phyloP scores from a whole-genome alignment of 2,113 vertebrate genomes.

The Lontra canadensis region DNA sequence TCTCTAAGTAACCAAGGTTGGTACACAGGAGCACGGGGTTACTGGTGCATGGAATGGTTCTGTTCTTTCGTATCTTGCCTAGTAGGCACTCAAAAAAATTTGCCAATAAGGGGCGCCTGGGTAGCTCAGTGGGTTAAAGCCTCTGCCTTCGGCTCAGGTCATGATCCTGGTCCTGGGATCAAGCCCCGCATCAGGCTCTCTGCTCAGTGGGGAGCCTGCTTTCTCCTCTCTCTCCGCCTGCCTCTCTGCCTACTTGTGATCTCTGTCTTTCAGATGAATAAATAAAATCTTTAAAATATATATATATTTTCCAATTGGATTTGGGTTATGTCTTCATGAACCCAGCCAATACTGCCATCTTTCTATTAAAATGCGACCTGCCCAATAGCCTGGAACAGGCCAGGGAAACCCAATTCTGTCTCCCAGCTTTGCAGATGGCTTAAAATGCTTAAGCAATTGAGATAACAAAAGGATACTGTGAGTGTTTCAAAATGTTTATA shows the following conservation, averaged over 20 bases:
- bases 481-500: background rate
- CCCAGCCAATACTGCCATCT: background rate
- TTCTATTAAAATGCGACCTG: background rate
- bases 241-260: no score
- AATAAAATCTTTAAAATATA: no score
- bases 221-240: no score
- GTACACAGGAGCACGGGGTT: no score
- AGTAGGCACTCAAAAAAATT: background rate
- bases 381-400: background rate
- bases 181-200: no score
- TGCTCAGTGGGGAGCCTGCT: no score
- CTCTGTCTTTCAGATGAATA: no score
- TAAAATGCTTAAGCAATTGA: background rate
- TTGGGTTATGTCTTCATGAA: background rate
- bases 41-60: background rate
- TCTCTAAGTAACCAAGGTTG: background rate
- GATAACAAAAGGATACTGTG: constrained; percentile 2
- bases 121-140: no score
- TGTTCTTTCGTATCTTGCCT: background rate
- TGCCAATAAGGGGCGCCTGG: background rate
- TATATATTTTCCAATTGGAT: background rate
- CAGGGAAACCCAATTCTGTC: background rate
- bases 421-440: background rate
- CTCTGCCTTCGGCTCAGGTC: no score
- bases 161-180: no score